Base-by-base conservation (phyloP, 2,888 invertebrate species). In the Cactoblastis cactorum region DNA sequence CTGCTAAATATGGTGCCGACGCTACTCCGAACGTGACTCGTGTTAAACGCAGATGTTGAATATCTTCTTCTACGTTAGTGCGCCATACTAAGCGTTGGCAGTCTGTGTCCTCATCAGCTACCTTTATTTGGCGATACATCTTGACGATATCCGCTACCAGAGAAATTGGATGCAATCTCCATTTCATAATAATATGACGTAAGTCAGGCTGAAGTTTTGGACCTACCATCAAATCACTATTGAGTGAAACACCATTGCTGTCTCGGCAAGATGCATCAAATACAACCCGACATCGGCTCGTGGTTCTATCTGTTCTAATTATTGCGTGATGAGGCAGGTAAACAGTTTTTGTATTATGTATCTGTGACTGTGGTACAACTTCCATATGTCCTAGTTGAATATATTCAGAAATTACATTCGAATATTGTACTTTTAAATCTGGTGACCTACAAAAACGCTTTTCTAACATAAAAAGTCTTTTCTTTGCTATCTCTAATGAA, bases 51-150 rank as follows among this genome's bases (percentile, higher is more conserved):
- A n/a, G n/a, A n/a, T n/a, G n/a, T n/a, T n/a, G n/a, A 65, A 19
- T 37, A 50, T 33, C 39, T 54, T 61, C 8, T 63, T 54, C 11
- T 58, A 37, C 3, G 5, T 1, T 17, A 11, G 50, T 45, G 12
- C 56, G 45, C 57, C 59, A 57, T 1, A 61, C 12, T 11, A 41
- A 47, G 0, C 51, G 32, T 32, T 51, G 33, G 19, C 35, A 37
- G 14, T 28, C 37, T 12, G 51, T 15, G 38, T 70, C 57, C 9
- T 58, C 49, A 5, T 56, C 53, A 9, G 43, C 17, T 3, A 67
- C 52, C n/a, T 38, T 34, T 6, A 66, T 54, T 46, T 59, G 58
- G 0, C 67, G 52, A 45, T 63, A 70, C 64, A 70, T 70, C 53
- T 70, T 63, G 8, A 56, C 45, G 4, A 65, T 54, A 48, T 62